phyloP scores from a whole-genome alignment of 2,888 invertebrate genomes.

The Polylopha cassiicola region DNA sequence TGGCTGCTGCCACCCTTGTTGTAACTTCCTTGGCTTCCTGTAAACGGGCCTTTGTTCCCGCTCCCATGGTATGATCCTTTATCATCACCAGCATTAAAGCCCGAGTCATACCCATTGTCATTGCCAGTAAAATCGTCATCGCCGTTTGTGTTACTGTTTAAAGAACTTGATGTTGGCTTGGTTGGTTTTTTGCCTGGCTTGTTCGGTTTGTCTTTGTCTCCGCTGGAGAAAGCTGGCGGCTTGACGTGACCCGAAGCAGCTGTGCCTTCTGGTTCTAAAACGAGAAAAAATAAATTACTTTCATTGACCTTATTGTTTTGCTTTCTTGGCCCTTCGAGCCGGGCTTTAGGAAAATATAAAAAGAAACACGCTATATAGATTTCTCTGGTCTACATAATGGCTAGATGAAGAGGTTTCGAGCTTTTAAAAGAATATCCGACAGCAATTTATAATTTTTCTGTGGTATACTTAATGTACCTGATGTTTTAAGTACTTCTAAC shows the following conservation, averaged over 20 bases:
- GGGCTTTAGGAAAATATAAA: too few relatives aligned
- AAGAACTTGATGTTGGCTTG: constrained; percentile 31
- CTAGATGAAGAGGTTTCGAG: too few relatives aligned
- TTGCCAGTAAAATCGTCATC: constrained; percentile 25
- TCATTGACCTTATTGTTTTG: background rate
- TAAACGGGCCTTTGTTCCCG: constrained; percentile 11
- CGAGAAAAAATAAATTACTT: constrained; percentile 6
- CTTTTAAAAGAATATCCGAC: too few relatives aligned
- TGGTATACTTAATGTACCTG: too few relatives aligned
- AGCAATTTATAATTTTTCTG: too few relatives aligned
- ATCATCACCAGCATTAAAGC: constrained; percentile 19
- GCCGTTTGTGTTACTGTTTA: constrained; percentile 29
- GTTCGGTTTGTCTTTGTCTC: constrained; percentile 51
- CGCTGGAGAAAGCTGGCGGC: constrained; percentile 63
- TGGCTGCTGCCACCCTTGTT: constrained; percentile 18
- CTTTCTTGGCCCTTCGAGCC: too few relatives aligned
- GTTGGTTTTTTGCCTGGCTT: constrained; percentile 30
- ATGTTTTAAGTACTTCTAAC: too few relatives aligned
- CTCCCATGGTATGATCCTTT: constrained; percentile 14
- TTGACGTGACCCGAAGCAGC: constrained; percentile 78
- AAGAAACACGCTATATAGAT: too few relatives aligned
- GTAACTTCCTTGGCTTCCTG: constrained; percentile 16
- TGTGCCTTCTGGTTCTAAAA: constrained; percentile 69
- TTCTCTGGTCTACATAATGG: too few relatives aligned
- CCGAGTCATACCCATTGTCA: constrained; percentile 24